Evolutionary conservation across 1,140 invertebrate species (phyloP), one percentile per base, ranked within the genome.

Genomic region (Dreissena rostriformis): DNA sequence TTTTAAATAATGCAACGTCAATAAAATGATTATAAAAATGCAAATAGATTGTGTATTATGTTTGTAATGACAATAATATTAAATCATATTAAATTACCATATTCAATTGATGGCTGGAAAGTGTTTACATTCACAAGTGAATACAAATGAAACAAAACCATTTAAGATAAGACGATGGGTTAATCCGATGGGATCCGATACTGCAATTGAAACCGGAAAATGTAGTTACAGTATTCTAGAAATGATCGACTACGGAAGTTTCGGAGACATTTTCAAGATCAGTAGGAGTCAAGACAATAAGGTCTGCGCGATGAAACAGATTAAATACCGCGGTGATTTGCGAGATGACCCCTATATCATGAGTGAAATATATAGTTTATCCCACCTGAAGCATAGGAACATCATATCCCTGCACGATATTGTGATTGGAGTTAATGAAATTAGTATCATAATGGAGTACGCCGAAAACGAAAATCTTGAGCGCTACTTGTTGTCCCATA

Each of bases 401-500:
- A 81, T 90, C 22, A 82, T 90, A 14, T n/a, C 19, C 14, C 49
- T 89, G 68, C 68, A 87, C 22, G 86, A 88, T 53, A 72, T 88
- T 26, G 26, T 86, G n/a, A 22, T 65, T 12, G 57, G 72, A 14
- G 66, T 52, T 12, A 5, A 84, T 49, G 57, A 72, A 26, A 85
- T 86, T 14, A 82, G 86, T 26, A 86, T 90, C 22, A 77, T 90
- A n/a, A 87, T 90, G 86, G 89, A 90, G 75, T 83, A 87, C 74
- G 89, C 89, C 15, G 65, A 86, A 26, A 66, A 39, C 22, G 88
- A 87, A 29, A 89, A 86, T 65, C 63, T 90, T 22, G 89, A 89
- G 71, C 72, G 73, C 53, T 82, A 80, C 57, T 72, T 78, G 8
- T 15, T 12, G n/a, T 17, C 67, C 14, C 28, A 85, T n/a, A 67